A percentile compares a stretch with the other conserved stretches of the same genome.
These are phyloP conservation scores for Enhydra lutris DNA, from an alignment of 2,113 vertebrate genomes.

Conservation along the genomic window DNA sequence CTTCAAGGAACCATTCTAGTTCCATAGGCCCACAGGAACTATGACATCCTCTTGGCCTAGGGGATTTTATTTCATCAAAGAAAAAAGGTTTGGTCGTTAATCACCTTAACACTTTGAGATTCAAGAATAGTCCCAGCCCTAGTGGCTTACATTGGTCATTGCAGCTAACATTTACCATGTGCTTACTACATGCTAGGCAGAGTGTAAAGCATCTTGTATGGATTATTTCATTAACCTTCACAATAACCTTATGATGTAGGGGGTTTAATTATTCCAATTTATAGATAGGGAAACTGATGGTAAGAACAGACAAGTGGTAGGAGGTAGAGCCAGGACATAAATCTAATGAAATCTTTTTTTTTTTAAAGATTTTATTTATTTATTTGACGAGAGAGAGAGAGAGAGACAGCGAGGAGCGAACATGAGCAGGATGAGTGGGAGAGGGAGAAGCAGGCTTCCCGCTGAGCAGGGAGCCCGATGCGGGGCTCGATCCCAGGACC, in stretches of 20 bases:
- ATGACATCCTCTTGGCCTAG: background rate
- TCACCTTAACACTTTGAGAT: background rate
- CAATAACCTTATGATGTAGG: background rate
- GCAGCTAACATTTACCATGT: background rate
- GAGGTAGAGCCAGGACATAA: background rate
- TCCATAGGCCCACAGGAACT: background rate
- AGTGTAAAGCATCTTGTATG: background rate
- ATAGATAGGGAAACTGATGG: background rate
- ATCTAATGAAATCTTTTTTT: background rate
- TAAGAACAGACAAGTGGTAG: conserved; percentile 10
- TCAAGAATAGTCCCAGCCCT: background rate
- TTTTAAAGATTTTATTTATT: no score
- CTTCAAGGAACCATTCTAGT: background rate
- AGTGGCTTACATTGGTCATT: background rate
- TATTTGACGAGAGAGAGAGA: no score
- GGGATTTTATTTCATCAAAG: background rate
- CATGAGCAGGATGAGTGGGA: no score
- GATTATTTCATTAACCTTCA: background rate
- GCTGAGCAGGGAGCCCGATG: no score
- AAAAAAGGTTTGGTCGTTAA: background rate
- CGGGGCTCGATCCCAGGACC: no score
- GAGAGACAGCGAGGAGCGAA: no score
- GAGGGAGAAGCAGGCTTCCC: no score
- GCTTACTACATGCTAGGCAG: background rate
- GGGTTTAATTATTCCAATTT: conserved; percentile 6